phyloP scores from a whole-genome alignment of 2,113 vertebrate species.

The Thalassarche chlororhynchos region DNA sequence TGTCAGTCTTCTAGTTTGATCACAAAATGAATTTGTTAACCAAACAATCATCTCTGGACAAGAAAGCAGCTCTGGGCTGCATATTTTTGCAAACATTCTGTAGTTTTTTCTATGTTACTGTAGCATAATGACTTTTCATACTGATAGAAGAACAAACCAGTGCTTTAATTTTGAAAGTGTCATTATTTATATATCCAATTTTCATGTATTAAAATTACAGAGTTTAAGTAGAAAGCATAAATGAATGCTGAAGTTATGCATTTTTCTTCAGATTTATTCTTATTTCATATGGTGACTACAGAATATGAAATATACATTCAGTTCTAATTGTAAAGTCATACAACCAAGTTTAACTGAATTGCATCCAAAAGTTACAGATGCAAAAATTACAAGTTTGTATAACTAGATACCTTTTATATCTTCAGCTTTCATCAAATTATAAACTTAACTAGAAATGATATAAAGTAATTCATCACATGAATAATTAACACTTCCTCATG shows the following conservation, averaged over 20 bases:
- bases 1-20: not conserved
- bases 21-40: not conserved
- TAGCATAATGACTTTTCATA: not conserved
- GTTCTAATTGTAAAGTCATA: not conserved
- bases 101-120: not conserved
- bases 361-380: not conserved
- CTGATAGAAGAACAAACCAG: not conserved
- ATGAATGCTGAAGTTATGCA: not conserved
- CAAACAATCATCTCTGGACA: not conserved
- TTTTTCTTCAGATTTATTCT: not conserved
- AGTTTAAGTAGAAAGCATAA: not conserved
- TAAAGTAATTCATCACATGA: not conserved
- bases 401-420: not conserved
- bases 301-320: not conserved
- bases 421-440: not conserved
- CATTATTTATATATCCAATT: not conserved
- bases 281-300: not conserved
- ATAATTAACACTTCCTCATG: not conserved
- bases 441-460: not conserved
- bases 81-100: not conserved
- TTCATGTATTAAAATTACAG: not conserved
- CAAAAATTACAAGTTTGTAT: not conserved
- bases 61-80: not conserved
- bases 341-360: not conserved
- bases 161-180: not conserved